Percentiles rank a stretch among this genome's conserved stretches.
Conservation (phyloP, 1,140 invertebrate genomes). For the Lordiphosa mommai region DNA sequence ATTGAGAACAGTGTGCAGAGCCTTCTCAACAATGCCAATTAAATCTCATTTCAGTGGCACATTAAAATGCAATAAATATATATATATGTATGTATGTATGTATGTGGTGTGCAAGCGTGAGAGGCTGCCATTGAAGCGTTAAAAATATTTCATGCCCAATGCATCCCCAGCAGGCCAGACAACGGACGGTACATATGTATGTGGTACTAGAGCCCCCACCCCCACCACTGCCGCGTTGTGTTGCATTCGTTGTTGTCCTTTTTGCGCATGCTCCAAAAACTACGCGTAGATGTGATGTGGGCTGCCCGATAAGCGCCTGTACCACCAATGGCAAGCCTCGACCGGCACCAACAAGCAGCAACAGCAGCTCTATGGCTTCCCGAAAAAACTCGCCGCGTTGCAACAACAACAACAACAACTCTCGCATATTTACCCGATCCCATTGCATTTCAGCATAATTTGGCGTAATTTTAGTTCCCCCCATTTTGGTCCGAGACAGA, state of each 20-base stretch:
- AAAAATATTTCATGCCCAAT: constrained; percentile 63
- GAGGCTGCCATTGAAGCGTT: constrained; percentile 54
- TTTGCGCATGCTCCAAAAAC: constrained; percentile 44
- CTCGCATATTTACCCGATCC: constrained; percentile 60
- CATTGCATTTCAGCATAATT: constrained; percentile 72
- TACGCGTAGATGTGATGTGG: constrained; percentile 45
- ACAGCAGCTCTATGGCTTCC: constrained; percentile 34
- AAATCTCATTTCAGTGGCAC: constrained; percentile 69
- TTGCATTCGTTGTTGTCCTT: constrained; percentile 27
- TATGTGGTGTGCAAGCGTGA: constrained; percentile 3
- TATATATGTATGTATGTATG: constrained; percentile 4
- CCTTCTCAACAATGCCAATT: constrained; percentile 63
- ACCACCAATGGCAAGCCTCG: constrained; percentile 3
- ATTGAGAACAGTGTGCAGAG: constrained; percentile 44
- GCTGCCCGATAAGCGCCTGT: constrained; percentile 43
- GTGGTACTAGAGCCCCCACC: neutral
- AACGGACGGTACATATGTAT: neutral
- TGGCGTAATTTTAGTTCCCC: constrained; percentile 61
- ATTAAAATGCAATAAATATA: constrained; percentile 74
- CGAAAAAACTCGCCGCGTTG: constrained; percentile 17
- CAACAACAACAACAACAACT: constrained; percentile 4
- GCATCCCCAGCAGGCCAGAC: constrained; percentile 5
- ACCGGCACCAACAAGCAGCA: neutral
- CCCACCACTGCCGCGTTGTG: neutral
- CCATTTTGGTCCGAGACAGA: constrained; percentile 23